Evolutionary conservation across 2,113 vertebrate species (phyloP).

Genomic region (Hippocampus mohnikei): DNA sequence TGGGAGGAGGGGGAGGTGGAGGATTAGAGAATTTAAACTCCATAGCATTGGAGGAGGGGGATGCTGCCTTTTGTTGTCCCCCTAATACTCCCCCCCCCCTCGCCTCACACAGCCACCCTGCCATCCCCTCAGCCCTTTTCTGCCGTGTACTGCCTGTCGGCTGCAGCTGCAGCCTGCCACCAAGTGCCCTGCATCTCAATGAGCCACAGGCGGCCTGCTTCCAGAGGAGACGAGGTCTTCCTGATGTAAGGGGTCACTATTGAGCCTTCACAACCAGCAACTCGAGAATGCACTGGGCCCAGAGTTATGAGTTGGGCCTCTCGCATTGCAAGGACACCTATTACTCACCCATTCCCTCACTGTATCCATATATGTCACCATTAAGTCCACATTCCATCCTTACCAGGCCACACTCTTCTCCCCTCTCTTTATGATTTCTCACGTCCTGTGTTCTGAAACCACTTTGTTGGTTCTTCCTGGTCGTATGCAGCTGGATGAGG

Average conservation of each 20-base stretch:
- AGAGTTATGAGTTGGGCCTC: slow-evolving; percentile 23
- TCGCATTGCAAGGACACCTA: not conserved
- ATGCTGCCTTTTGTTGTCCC: slow-evolving; percentile 71
- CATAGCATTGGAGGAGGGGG: slow-evolving; percentile 56
- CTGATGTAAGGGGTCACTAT: slow-evolving; percentile 68
- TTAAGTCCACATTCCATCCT: slow-evolving; percentile 43
- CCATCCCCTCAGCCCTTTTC: slow-evolving; percentile 66
- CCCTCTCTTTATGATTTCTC: slow-evolving; percentile 27
- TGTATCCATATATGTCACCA: slow-evolving; percentile 38
- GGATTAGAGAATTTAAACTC: slow-evolving; percentile 77
- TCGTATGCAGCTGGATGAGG: slow-evolving; percentile 69
- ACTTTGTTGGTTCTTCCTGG: slow-evolving; percentile 53
- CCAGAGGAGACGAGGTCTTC: slow-evolving; percentile 66
- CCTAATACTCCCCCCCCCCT: slow-evolving; percentile 47
- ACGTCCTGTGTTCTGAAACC: slow-evolving; percentile 27
- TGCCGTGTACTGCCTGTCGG: slow-evolving; percentile 70
- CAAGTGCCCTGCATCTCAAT: slow-evolving; percentile 81
- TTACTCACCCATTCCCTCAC: slow-evolving; percentile 28
- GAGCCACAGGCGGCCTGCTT: slow-evolving; percentile 64
- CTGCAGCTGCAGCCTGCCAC: slow-evolving; percentile 78
- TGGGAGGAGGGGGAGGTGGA: slow-evolving; percentile 61
- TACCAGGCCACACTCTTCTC: slow-evolving; percentile 33
- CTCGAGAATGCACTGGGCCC: slow-evolving; percentile 16
- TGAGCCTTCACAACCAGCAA: slow-evolving; percentile 37
- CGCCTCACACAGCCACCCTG: slow-evolving; percentile 36